phyloP scores from a whole-genome alignment of 1,140 invertebrate species.

The Zaprionus davidi region DNA sequence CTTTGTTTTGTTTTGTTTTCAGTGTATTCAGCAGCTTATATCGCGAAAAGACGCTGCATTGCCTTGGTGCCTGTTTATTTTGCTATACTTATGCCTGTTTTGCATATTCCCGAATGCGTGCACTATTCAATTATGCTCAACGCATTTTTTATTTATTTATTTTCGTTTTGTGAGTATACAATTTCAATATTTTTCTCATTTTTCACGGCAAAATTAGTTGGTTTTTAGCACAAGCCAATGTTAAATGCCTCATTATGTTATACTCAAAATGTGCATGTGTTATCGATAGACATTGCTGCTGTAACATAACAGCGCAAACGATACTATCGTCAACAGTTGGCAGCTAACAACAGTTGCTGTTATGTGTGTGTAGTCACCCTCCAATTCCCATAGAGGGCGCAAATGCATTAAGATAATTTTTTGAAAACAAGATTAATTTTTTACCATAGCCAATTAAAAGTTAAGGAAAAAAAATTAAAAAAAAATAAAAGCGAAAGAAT shows the following conservation, averaged over 20 bases:
- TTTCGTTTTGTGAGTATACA: slow-evolving; percentile 48
- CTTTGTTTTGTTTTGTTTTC: slow-evolving; percentile 44
- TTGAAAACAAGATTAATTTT: slow-evolving; percentile 3
- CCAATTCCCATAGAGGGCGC: slow-evolving; percentile 21
- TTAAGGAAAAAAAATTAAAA: slow-evolving; percentile 14
- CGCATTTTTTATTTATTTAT: slow-evolving; percentile 40
- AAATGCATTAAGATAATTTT: background rate
- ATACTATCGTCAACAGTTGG: background rate
- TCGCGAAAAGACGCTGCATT: slow-evolving; percentile 19
- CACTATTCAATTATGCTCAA: slow-evolving; percentile 9
- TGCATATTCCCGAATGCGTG: background rate
- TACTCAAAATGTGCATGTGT: slow-evolving; percentile 31
- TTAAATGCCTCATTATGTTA: slow-evolving; percentile 36
- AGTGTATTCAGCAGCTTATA: slow-evolving; percentile 39
- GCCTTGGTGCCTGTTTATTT: background rate
- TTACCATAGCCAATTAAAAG: slow-evolving; percentile 25
- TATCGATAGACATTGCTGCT: slow-evolving; percentile 17
- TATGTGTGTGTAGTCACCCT: background rate
- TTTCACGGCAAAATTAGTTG: slow-evolving; percentile 48
- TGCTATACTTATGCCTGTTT: background rate
- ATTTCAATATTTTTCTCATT: slow-evolving; percentile 43
- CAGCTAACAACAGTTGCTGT: background rate
- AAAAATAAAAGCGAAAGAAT: background rate
- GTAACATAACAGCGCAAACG: slow-evolving; percentile 7
- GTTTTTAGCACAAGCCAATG: slow-evolving; percentile 32